Evolutionary conservation across 1,140 invertebrate species (phyloP).

Genomic region (Diploscapter pachys): DNA sequence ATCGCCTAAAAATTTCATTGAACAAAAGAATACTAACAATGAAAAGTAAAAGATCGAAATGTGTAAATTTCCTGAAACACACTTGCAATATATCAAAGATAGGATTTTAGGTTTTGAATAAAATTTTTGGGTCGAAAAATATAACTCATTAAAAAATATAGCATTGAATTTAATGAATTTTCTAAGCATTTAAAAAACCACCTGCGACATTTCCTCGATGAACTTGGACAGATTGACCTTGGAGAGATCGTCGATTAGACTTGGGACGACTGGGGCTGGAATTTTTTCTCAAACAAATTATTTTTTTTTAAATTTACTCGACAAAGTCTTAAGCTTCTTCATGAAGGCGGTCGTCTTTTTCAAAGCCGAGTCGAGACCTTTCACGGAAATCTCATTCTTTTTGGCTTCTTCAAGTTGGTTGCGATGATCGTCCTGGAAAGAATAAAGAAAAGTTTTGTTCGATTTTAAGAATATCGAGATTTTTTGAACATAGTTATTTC

Average conservation of each 20-base stretch:
- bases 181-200: background rate
- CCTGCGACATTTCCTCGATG: slow-evolving; percentile 38
- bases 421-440: too few relatives aligned
- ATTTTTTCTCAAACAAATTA: background rate
- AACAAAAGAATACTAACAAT: background rate
- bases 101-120: too few relatives aligned
- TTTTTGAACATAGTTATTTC: too few relatives aligned
- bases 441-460: too few relatives aligned
- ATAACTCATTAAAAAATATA: too few relatives aligned
- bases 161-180: too few relatives aligned
- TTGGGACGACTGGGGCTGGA: slow-evolving; percentile 13
- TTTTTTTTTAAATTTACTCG: background rate
- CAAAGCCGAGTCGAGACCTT: slow-evolving; percentile 31
- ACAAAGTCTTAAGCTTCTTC: slow-evolving; percentile 32
- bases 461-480: too few relatives aligned
- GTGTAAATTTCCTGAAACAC: too few relatives aligned
- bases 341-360: slow-evolving; percentile 43
- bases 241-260: slow-evolving; percentile 26
- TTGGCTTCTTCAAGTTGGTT: slow-evolving; percentile 7
- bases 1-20: slow-evolving; percentile 16
- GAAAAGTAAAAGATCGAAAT: background rate
- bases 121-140: too few relatives aligned
- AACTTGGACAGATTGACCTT: slow-evolving; percentile 39
- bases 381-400: slow-evolving; percentile 18
- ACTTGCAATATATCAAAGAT: too few relatives aligned